Evolutionary conservation across 2,888 invertebrate species (phyloP), one percentile per base, ranked within the genome.

Genomic region (Mactromeris polynyma): DNA sequence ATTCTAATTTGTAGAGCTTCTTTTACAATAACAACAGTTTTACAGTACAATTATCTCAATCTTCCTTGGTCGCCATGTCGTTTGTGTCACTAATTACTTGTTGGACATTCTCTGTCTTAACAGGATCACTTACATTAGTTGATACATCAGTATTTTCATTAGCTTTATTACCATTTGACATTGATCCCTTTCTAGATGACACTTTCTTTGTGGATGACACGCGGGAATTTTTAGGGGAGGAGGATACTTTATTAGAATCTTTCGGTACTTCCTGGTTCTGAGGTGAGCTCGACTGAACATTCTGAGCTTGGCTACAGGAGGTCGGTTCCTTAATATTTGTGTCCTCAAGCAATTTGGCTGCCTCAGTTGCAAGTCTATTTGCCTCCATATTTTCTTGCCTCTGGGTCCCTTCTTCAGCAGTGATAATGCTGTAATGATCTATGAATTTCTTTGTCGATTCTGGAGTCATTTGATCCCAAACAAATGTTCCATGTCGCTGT

Each of bases 401-500:
- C 9, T 77, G 83, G 19, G 82, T 58, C 7, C 92, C 92, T 54
- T 92, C 90, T 81, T 92, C 92, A 33, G 92, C 77, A n/a, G 87
- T 69, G 33, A 92, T 92, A n/a, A 91, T 81, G 33, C 85, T 89
- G 85, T 94, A 93, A 79, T 94, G 93, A 33, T 94, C 93, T 38
- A 94, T 90, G 90, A 95, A 94, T 77, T 93, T 92, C 69, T 94
- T 86, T 19, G 93, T 89, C n/a, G 88, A 89, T 73, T 94, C 93
- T n/a, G 87, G 87, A 77, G 91, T 91, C 93, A 95, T 93, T 54
- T 90, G 91, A 84, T 93, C 91, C 94, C 94, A 95, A 21, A 95
- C 94, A 92, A 95, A 95, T 81, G 94, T 93, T 46, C 95, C 95
- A 81, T 95, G 94, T 21, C 95, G 93, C 95, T 95, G 91, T 36